Percentiles rank a stretch among this genome's conserved stretches.
These are phyloP conservation scores for Bombus sibiricus DNA, from an alignment of 1,140 invertebrate genomes.

Conservation along the genomic window DNA sequence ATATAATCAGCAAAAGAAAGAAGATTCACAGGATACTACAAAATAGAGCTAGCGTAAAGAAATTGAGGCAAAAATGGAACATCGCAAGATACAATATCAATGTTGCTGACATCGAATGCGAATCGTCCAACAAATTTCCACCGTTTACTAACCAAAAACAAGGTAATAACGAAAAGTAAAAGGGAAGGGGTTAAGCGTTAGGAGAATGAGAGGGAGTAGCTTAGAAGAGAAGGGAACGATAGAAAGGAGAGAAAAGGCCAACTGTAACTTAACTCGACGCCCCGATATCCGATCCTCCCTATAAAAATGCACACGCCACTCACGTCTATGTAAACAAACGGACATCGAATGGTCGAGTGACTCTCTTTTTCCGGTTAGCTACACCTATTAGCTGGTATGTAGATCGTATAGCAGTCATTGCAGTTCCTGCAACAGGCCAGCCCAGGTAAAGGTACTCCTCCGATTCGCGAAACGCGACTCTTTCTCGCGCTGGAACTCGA, in stretches of 20 bases:
- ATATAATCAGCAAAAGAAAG: no score
- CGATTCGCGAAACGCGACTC: conserved; percentile 53
- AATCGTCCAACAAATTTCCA: no score
- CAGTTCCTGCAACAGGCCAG: conserved; percentile 41
- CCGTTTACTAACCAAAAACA: conserved; percentile 11
- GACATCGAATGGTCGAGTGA: conserved; percentile 60
- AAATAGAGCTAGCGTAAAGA: no score
- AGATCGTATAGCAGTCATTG: conserved; percentile 56
- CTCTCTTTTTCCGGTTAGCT: conserved; percentile 60
- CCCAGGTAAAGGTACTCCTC: conserved; percentile 32
- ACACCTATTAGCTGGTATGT: conserved; percentile 59
- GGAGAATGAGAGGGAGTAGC: neutral
- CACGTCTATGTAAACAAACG: conserved; percentile 58
- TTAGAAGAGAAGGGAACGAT: neutral
- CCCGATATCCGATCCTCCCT: conserved; percentile 55
- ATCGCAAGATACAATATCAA: no score
- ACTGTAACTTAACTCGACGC: conserved; percentile 55
- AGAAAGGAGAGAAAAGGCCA: conserved; percentile 46
- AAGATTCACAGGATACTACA: no score
- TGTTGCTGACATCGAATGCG: no score
- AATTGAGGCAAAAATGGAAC: no score
- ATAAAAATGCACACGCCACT: conserved; percentile 57
- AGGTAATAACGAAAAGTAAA: neutral
- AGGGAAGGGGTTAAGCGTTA: neutral
- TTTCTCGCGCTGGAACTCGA: conserved; percentile 49